These are phyloP conservation scores for Cryptocephalus moraei DNA, from an alignment of 2,888 invertebrate species.

Conservation along the genomic window DNA sequence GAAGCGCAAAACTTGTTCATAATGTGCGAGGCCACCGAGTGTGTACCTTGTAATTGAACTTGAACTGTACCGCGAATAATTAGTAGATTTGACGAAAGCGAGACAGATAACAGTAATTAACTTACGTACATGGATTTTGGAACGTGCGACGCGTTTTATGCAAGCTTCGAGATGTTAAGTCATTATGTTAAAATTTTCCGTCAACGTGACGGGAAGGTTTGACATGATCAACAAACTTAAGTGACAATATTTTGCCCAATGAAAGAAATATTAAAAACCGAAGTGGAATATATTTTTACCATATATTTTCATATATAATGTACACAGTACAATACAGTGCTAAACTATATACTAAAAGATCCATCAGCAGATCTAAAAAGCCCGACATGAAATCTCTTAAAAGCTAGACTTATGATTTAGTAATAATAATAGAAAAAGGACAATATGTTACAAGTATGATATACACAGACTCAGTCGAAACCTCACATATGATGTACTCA, in stretches of 20 bases:
- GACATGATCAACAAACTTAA: too few relatives aligned
- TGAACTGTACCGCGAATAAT: too few relatives aligned
- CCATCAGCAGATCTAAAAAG: constrained; percentile 34
- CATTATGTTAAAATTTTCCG: too few relatives aligned
- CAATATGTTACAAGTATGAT: constrained; percentile 28
- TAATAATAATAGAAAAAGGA: constrained; percentile 28
- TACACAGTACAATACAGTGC: constrained; percentile 39
- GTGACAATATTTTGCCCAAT: neutral
- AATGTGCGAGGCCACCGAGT: too few relatives aligned
- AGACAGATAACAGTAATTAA: too few relatives aligned
- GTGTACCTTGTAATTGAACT: too few relatives aligned
- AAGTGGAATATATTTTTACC: constrained; percentile 22
- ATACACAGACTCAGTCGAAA: constrained; percentile 27
- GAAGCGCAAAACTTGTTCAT: too few relatives aligned
- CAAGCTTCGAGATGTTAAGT: too few relatives aligned
- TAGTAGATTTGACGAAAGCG: too few relatives aligned
- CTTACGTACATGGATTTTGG: too few relatives aligned
- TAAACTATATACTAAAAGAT: constrained; percentile 32
- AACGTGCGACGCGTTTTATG: too few relatives aligned
- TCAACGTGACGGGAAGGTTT: too few relatives aligned
- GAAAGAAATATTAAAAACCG: neutral
- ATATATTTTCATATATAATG: constrained; percentile 35
- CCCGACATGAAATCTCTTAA: constrained; percentile 30
- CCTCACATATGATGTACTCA: neutral
- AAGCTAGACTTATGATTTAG: constrained; percentile 25